Evolutionary conservation across 2,888 invertebrate species (phyloP).

Genomic region (Melinopterus prodromus): DNA sequence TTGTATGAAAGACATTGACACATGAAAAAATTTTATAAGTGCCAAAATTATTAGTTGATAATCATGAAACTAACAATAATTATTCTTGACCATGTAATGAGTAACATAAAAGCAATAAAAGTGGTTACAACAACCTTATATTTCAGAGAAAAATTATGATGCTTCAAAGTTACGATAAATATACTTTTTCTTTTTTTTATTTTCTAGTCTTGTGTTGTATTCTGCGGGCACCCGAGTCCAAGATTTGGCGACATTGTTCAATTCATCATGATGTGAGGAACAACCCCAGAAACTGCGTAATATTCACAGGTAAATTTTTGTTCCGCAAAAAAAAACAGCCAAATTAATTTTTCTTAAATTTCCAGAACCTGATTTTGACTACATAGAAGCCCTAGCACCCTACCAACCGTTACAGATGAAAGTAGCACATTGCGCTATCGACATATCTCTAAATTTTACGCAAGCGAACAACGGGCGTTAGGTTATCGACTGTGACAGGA

Average conservation of each 20-base stretch:
- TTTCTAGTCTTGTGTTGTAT: constrained; percentile 90
- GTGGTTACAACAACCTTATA: too few relatives aligned
- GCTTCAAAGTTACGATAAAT: background rate
- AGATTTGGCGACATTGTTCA: constrained; percentile 98
- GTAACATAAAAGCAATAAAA: too few relatives aligned
- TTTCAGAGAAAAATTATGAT: too few relatives aligned
- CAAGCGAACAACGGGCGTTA: constrained; percentile 90
- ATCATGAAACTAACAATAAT: too few relatives aligned
- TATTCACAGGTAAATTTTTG: constrained; percentile 84
- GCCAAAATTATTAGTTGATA: too few relatives aligned
- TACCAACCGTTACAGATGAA: constrained; percentile 96
- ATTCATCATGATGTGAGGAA: constrained; percentile 95
- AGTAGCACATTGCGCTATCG: constrained; percentile 94
- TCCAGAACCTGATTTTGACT: constrained; percentile 94
- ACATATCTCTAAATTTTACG: constrained; percentile 92
- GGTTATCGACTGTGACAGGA: constrained; percentile 79
- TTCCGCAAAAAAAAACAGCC: background rate
- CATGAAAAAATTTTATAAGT: too few relatives aligned
- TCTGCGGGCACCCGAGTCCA: constrained; percentile 96
- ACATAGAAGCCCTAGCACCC: constrained; percentile 91
- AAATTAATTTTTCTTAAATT: constrained; percentile 36
- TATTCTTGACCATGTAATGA: too few relatives aligned
- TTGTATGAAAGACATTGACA: too few relatives aligned
- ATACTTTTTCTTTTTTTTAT: constrained; percentile 22
- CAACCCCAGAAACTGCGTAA: constrained; percentile 88